Conservation (phyloP, 2,113 vertebrate species). For the Brachypteracias leptosomus region DNA sequence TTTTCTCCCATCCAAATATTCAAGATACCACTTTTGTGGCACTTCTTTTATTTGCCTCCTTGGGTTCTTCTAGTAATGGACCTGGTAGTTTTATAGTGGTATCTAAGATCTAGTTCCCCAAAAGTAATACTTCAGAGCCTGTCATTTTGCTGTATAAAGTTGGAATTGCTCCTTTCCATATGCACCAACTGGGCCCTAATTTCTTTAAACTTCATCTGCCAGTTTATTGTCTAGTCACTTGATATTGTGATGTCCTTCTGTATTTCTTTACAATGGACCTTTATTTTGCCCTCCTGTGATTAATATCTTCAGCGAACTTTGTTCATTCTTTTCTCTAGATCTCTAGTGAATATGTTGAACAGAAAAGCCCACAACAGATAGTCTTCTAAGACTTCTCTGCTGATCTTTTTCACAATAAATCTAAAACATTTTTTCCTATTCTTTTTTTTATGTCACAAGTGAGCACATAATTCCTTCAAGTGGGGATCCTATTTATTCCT, state of each 20-base stretch:
- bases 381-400: background rate
- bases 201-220: background rate
- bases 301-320: background rate
- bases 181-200: background rate
- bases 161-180: background rate
- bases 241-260: background rate
- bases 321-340: background rate
- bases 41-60: background rate
- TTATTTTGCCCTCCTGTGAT: background rate
- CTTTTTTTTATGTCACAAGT: background rate
- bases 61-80: background rate
- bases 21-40: background rate
- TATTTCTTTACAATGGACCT: background rate
- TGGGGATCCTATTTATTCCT: background rate
- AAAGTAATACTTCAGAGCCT: background rate
- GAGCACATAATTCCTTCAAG: background rate
- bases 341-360: background rate
- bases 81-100: background rate
- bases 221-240: background rate
- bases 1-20: background rate
- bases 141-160: background rate
- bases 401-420: background rate
- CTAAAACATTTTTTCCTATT: background rate
- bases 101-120: background rate
- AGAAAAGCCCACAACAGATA: background rate